Evolutionary conservation across 2,797 vertebrate genomes (phyloP), one percentile per base, ranked within the genome.

Genomic region (Gephyroberyx darwinii): DNA sequence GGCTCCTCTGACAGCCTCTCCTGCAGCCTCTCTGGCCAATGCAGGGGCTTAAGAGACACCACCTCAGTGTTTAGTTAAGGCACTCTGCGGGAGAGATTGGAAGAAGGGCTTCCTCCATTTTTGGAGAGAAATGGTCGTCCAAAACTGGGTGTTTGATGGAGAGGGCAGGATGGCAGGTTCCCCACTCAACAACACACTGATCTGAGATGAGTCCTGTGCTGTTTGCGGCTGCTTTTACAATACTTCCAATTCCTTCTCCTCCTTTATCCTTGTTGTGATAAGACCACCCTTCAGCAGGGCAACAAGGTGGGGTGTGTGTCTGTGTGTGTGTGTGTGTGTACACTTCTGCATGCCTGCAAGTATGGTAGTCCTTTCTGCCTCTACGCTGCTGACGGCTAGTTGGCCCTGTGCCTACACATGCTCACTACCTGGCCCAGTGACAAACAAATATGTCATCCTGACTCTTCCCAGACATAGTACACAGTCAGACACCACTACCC

Each of bases 381-480:
- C 19, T 17, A 20, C 53, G 70, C 76, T 45, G 69, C 71, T 55
- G 73, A 70, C 17, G 68, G 39, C 58, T 45, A 54, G 37, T 66
- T 85, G 75, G 79, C 77, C 57, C 26, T 0, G 37, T 48, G 82
- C 77, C 80, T 60, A 54, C 33, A 16, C 47, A 37, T 6, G 59
- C 67, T 80, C 83, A 66, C 31, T 67, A 83, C 50, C 87, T 87
- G 86, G 69, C 83, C 26, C 63, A 1, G 61, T 63, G 84, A 91
- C 87, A 87, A 90, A 85, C 76, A 71, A 77, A 86, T 85, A 85
- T 82, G 87, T 92, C 85, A 89, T 77, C 73, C 71, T 69, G 66
- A 88, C 84, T 89, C 84, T 87, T 74, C 66, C 52, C 85, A 88
- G 84, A 80, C 53, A 51, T 72, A 37, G 51, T 69, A 71, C 54